Evolutionary conservation across 2,797 vertebrate species (phyloP).

Genomic region (Phrynocephalus vlangalii): DNA sequence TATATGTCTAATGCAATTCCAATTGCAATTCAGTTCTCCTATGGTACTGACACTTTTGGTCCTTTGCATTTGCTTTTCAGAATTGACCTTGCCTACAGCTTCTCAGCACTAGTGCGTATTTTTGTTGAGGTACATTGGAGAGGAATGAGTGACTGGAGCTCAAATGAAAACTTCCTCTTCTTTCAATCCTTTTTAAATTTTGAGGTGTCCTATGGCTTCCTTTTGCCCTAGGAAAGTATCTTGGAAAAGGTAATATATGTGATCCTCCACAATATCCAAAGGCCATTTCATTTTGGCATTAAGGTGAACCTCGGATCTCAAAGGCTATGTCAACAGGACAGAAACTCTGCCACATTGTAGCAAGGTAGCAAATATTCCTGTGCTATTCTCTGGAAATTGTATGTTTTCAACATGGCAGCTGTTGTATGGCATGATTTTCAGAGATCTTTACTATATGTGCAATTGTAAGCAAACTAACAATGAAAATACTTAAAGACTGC

Average conservation of each 20-base stretch:
- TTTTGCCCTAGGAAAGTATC: neutral
- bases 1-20: rapidly evolving
- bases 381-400: neutral
- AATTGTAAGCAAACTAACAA: neutral
- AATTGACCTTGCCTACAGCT: neutral
- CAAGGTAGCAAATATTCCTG: neutral
- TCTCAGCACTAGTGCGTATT: rapidly evolving
- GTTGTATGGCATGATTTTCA: neutral
- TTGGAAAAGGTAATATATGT: neutral
- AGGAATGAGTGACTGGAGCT: rapidly evolving
- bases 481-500: neutral
- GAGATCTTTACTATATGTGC: rapidly evolving
- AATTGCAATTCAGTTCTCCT: neutral
- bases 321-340: neutral
- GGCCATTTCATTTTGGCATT: neutral
- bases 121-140: rapidly evolving
- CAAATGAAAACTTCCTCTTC: neutral
- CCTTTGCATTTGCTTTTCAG: neutral
- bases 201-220: too few species aligned
- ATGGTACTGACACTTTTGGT: neutral
- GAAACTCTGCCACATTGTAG: neutral
- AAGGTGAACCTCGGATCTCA: neutral
- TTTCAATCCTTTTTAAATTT: too few species aligned
- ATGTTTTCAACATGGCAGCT: neutral
- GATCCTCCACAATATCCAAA: neutral